Evolutionary conservation across 2,113 vertebrate species (phyloP).

Genomic region (Tragelaphus imberbis): DNA sequence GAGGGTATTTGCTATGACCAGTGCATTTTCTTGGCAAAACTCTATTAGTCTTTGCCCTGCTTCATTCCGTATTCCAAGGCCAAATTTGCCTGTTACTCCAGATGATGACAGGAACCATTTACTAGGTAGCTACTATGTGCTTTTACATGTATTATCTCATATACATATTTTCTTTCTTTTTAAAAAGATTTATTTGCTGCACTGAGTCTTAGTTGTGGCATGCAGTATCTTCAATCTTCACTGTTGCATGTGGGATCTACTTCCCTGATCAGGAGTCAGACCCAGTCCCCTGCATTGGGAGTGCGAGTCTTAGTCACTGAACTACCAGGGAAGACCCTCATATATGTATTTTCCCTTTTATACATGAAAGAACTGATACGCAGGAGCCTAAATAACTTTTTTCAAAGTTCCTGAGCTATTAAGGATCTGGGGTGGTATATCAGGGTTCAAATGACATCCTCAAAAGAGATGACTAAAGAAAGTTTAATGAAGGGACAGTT

Average conservation of each 20-base stretch:
- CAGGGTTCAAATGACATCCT: not conserved
- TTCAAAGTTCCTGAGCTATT: not conserved
- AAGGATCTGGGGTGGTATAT: not conserved
- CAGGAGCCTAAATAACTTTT: not conserved
- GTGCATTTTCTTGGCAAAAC: too few species aligned
- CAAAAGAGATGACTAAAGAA: not conserved
- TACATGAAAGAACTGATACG: not conserved
- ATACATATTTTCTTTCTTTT: not conserved
- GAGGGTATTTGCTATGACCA: too few species aligned
- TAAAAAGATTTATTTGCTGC: not conserved
- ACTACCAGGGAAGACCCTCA: not conserved
- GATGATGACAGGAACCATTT: not conserved
- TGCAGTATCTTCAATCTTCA: not conserved
- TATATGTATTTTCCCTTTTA: conserved; percentile 20
- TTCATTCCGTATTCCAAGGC: too few species aligned
- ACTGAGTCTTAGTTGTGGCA: not conserved
- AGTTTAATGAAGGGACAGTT: not conserved
- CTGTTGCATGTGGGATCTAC: not conserved
- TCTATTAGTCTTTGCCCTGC: too few species aligned
- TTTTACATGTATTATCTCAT: not conserved
- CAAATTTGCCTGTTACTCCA: too few species aligned
- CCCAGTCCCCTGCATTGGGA: not conserved
- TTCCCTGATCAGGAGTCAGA: not conserved
- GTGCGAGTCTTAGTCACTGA: not conserved
- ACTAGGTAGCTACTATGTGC: not conserved